Evolutionary conservation across 2,797 vertebrate genomes (phyloP), one percentile per base, ranked within the genome.

Genomic region (Danio aesculapii): DNA sequence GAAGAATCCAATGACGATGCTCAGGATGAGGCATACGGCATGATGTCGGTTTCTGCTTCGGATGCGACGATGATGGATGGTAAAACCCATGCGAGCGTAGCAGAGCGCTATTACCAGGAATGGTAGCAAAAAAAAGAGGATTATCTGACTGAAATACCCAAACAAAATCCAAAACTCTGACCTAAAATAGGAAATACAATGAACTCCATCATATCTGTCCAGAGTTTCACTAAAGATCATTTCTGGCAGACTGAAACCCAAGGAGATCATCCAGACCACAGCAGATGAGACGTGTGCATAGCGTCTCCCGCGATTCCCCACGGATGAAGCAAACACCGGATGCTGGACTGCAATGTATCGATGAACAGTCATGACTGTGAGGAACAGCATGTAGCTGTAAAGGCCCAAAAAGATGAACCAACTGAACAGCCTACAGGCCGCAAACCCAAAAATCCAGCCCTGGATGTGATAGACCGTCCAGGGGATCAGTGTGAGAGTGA

Each of bases 321-420:
- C 66, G 16, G 59, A 66, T 0, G 84, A 69, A 16, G 72, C 41
- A 2, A 82, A 75, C 17, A 86, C 75, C 6, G 86, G 86, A 30
- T 86, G 79, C 44, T 90, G 86, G 16, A 90, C 84, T 0, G 66
- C 80, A 12, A 88, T 39, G 50, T 91, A 91, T 3, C 88, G 87
- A 52, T 91, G 84, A 21, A 89, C 62, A 0, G 88, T 85, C 83
- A 89, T 87, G 50, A 85, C 72, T 3, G 81, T 86, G 49, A 91
- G 83, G 72, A 90, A 90, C 39, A 80, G 77, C 62, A 90, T 87
- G 77, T 88, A 89, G 63, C 88, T 90, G 84, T 88, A 90, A 16
- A 90, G 80, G 6, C 89, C 88, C 30, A 85, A 30, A 47, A 84
- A 86, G 79, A 83, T 84, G 47, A 66, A 12, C n/a, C 77, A 77